Percentiles rank a stretch among this genome's conserved stretches.
These are phyloP conservation scores for Meloidogyne chitwoodi DNA, from an alignment of 1,140 invertebrate genomes.

Conservation along the genomic window DNA sequence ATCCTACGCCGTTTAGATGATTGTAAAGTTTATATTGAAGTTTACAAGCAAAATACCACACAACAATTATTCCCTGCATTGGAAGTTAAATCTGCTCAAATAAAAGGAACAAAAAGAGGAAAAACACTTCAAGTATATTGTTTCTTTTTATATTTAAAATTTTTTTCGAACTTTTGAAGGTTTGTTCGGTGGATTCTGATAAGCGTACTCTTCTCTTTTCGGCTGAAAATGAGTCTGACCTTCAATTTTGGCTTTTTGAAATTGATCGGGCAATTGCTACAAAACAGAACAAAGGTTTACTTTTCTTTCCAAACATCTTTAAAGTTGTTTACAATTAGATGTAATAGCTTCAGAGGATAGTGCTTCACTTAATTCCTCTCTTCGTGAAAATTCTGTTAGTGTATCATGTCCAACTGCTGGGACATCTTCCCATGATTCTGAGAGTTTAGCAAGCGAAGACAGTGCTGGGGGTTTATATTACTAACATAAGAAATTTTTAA, in stretches of 20 bases:
- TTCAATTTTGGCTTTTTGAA: constrained; percentile 33
- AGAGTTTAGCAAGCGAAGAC: constrained; percentile 33
- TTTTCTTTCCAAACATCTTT: neutral
- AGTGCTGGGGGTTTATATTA: constrained; percentile 2
- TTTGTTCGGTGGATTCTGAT: constrained; percentile 12
- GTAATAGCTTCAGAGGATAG: constrained; percentile 22
- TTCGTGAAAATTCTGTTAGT: constrained; percentile 24
- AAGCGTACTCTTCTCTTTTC: constrained; percentile 31
- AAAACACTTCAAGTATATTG: constrained; percentile 38
- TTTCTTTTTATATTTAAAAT: neutral
- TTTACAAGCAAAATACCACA: constrained; percentile 31
- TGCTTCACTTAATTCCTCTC: constrained; percentile 23
- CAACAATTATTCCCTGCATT: constrained; percentile 14
- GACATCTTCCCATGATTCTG: constrained; percentile 10
- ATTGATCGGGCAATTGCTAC: constrained; percentile 34
- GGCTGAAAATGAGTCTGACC: constrained; percentile 27
- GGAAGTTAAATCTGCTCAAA: constrained; percentile 36
- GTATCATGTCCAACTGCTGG: neutral
- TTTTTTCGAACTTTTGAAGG: neutral
- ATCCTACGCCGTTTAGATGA: constrained; percentile 23
- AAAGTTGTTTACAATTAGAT: neutral
- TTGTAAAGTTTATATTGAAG: constrained; percentile 29
- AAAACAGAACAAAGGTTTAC: constrained; percentile 23
- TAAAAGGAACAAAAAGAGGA: constrained; percentile 48
- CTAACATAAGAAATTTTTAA: neutral